phyloP scores from a whole-genome alignment of 2,113 vertebrate species.

The Plotosus lineatus region DNA sequence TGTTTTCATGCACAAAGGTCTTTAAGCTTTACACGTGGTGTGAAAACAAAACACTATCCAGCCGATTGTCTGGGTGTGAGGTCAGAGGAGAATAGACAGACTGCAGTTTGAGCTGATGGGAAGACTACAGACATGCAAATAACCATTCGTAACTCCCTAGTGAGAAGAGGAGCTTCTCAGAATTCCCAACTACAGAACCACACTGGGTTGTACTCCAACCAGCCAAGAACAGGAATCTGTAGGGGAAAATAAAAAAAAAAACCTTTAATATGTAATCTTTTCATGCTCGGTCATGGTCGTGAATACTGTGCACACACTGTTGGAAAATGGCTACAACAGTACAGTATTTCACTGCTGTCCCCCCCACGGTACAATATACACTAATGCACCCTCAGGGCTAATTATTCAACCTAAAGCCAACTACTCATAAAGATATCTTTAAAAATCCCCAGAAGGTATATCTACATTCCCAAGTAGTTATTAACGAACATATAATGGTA shows the following conservation, averaged over 20 bases:
- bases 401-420: no score
- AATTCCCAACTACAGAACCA: neutral
- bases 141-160: neutral
- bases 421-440: no score
- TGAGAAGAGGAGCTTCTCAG: neutral
- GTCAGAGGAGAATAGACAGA: neutral
- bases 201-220: neutral
- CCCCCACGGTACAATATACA: no score
- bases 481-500: no score
- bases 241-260: neutral
- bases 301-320: neutral
- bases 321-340: no score
- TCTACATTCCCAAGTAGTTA: no score
- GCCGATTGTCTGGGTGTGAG: neutral
- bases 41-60: neutral
- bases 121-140: neutral
- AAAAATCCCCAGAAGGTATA: no score
- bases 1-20: neutral
- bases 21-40: neutral
- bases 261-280: neutral
- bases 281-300: neutral
- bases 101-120: neutral
- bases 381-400: no score
- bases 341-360: no score
- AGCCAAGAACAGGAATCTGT: neutral